Base-by-base conservation (phyloP, 2,888 invertebrate genomes). In the Zhuqinia jingwanae region DNA sequence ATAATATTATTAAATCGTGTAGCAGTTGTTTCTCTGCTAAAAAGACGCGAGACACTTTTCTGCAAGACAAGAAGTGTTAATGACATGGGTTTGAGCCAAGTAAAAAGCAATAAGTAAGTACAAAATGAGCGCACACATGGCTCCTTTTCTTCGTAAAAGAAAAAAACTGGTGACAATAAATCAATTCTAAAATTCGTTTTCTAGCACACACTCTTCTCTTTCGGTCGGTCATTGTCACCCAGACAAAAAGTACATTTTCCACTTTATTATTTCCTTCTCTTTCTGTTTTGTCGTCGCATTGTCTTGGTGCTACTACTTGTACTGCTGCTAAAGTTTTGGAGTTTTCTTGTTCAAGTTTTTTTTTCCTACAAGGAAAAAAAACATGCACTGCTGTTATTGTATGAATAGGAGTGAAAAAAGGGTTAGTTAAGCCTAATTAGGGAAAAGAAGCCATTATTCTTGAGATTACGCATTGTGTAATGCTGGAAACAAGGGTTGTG, bases 61-160 rank as follows among this genome's bases (percentile, higher is more conserved):
- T 75, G 50, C 20, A 47, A 36, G 17, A 25, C 50, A 50, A 70
- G 68, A 70, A 80, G 70, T 70, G 70, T 56, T 81, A 70, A 81
- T 81, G 81, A 70, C 30, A 70, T 81, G 58, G 81, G 81, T 70
- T 81, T 73, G 70, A 81, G 81, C 58, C 81, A 81, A 81, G 70
- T 25, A 45, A 58, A 81, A 58, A 11, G 70, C 70, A 70, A 80
- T 80, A 70, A 81, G 53, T 42, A 42, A 36, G 77, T 25, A 58
- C n/a, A 81, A 70, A 81, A 81, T 58, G 42, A 58, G 42, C 36
- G 68, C 79, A 65, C 79, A 80, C 68, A 81, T 73, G 81, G 56
- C 56, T 56, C 70, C 30, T 50, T 68, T 25, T 30, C 47, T 65
- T 68, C 45, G 20, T 63, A 42, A 30, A 36, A 27, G 27, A 42